Evolutionary conservation across 2,113 vertebrate species (phyloP), one percentile per base, ranked within the genome.

Genomic region (Fulmarus glacialis): DNA sequence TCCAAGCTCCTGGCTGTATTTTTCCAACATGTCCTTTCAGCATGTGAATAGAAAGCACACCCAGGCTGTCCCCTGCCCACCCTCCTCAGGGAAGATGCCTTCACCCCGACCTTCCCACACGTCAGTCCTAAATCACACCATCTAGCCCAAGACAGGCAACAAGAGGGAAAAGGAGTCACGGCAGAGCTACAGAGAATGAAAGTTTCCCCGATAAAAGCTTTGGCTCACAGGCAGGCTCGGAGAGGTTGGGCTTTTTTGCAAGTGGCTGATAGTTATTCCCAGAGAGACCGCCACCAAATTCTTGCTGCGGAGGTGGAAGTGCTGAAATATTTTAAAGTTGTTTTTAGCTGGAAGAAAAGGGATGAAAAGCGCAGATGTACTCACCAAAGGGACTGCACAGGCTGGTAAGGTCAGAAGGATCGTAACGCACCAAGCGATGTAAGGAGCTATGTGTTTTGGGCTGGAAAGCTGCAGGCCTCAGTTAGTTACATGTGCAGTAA

Each of bases 231-330:
- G 62, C 40, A 60, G 48, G 43, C 87, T 87, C 24, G 2, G 83
- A 91, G 68, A 89, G 73, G 43, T 8, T 91, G 80, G 48, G 30
- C 43, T 85, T 80, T 78, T 96, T 79, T 82, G 87, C 56, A 93
- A 96, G 87, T 82, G 64, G 36, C 40, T 91, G 77, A 92, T 87
- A 89, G 60, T 90, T 91, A 96, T 68, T 95, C 89, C 91, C 96
- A 87, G 47, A 66, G 89, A 88, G 73, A 96, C 17, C 29, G 30
- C 0, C 0, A 63, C 78, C 95, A 96, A 94, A 97, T 94, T 96
- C 91, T 91, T 91, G 66, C 81, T 14, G 26, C 0, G 1, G 47
- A 81, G 53, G 10, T 75, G 22, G 27, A 94, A 93, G 93, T 58
- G 81, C 62, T 81, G 78, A 97, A 94, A 58, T 91, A 94, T 73